phyloP scores from a whole-genome alignment of 2,113 vertebrate species.

The Sisor rabdophorus region DNA sequence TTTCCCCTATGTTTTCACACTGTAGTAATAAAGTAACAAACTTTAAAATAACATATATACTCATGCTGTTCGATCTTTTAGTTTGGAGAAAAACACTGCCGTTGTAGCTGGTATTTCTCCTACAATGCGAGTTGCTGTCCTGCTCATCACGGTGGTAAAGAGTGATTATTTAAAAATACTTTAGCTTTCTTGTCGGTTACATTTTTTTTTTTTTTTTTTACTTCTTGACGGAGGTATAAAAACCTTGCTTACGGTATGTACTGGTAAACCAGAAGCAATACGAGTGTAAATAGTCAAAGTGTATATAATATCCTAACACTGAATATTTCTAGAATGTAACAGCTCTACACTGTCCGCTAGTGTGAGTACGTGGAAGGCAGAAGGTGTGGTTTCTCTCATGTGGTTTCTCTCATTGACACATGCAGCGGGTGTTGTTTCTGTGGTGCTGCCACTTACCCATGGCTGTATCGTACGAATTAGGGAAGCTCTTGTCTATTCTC shows the following conservation, averaged over 20 bases:
- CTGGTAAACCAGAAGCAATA: no score
- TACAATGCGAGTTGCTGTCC: not conserved
- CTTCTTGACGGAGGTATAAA: no score
- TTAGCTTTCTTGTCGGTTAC: not conserved
- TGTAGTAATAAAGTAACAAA: no score
- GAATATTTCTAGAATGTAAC: not conserved
- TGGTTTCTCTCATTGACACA: not conserved
- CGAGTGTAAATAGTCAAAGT: no score
- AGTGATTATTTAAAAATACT: not conserved
- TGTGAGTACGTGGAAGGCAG: not conserved
- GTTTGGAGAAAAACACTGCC: not conserved
- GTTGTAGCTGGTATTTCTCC: not conserved
- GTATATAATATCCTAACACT: not conserved
- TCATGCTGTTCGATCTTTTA: no score
- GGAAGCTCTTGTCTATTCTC: constrained; percentile 97
- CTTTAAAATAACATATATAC: no score
- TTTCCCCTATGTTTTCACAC: no score
- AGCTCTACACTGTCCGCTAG: not conserved
- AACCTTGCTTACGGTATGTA: no score
- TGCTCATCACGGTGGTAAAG: not conserved
- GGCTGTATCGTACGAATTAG: constrained; percentile 93
- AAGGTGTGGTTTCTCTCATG: not conserved
- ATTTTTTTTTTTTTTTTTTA: no score
- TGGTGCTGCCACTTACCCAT: constrained; percentile 80
- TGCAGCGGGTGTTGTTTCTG: not conserved